Conservation (phyloP, 1,140 invertebrate species). For the Drosophila sp. region DNA sequence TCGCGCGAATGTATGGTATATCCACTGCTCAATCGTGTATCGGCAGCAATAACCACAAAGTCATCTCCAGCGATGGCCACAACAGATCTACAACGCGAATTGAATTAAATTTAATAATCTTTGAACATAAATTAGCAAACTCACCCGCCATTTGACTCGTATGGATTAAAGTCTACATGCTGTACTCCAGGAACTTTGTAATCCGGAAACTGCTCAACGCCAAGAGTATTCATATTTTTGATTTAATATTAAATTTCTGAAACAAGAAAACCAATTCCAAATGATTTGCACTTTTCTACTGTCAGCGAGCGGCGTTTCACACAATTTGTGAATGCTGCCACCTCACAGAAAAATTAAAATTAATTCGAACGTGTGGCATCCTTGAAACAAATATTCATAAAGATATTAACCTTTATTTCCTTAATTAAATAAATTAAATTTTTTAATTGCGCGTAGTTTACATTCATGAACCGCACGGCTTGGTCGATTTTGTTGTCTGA, state of each 20-base stretch:
- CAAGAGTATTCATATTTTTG: constrained; percentile 59
- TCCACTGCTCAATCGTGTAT: constrained; percentile 96
- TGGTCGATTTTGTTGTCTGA: too few species aligned
- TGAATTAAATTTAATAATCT: neutral
- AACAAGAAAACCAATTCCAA: constrained; percentile 44
- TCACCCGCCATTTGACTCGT: constrained; percentile 92
- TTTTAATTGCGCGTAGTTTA: too few species aligned
- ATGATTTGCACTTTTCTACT: constrained; percentile 77
- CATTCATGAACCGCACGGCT: too few species aligned
- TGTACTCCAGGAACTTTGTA: constrained; percentile 87
- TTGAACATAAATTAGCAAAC: constrained; percentile 26
- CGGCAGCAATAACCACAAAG: constrained; percentile 93
- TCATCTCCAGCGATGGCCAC: constrained; percentile 97
- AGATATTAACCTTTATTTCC: too few species aligned
- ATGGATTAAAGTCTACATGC: constrained; percentile 89
- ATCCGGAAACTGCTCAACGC: constrained; percentile 87
- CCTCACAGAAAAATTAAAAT: neutral
- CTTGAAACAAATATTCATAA: too few species aligned
- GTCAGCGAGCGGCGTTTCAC: constrained; percentile 57
- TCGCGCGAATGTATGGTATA: constrained; percentile 95
- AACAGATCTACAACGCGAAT: constrained; percentile 87
- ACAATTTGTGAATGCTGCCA: constrained; percentile 5
- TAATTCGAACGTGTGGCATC: neutral
- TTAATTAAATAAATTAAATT: too few species aligned
- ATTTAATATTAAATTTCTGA: constrained; percentile 30